Evolutionary conservation across 2,888 invertebrate genomes (phyloP), one percentile per base, ranked within the genome.

Genomic region (Frankliniella fusca): DNA sequence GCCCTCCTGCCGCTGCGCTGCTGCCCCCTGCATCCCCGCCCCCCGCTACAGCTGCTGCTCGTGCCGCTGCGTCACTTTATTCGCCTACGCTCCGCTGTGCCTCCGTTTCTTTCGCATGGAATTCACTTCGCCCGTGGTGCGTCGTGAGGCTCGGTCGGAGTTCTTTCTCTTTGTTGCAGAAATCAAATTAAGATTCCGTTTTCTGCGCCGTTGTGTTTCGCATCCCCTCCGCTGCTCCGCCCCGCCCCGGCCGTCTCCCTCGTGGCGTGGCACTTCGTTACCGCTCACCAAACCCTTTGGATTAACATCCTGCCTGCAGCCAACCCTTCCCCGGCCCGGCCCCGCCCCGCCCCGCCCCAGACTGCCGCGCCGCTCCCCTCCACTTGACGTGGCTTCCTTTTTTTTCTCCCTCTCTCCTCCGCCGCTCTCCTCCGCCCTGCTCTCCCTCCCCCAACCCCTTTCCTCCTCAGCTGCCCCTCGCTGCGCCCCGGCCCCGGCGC

Each of bases 101-200:
- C 54, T 15, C 15, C 15, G 15, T 20, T 54, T 54, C 54, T 54
- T 54, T 12, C 54, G 15, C 18, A 20, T 20, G 18, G 15, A 20
- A 20, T 20, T 20, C 54, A 54, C 15, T 54, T 20, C 12, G 15
- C 12, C 20, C 54, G 54, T 54, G 54, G 15, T n/a, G n/a, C 54
- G 54, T 7, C 54, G 11, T 20, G 12, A 54, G 20, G 54, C 54
- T 20, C 54, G 20, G 18, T 54, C 54, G 5, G 18, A 54, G 15
- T 54, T 15, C 20, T 54, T 15, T 54, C 20, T 15, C 15, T 54
- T 5, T 54, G 54, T 54, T 20, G 15, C 54, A 20, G 70, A 76
- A 76, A 76, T 76, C 70, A 76, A 38, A 76, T 76, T 76, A 76
- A 76, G 70, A 76, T 76, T 76, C 70, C 54, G 54, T 54, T 15